phyloP scores from a whole-genome alignment of 2,888 invertebrate genomes.

The Lycia hirtaria region DNA sequence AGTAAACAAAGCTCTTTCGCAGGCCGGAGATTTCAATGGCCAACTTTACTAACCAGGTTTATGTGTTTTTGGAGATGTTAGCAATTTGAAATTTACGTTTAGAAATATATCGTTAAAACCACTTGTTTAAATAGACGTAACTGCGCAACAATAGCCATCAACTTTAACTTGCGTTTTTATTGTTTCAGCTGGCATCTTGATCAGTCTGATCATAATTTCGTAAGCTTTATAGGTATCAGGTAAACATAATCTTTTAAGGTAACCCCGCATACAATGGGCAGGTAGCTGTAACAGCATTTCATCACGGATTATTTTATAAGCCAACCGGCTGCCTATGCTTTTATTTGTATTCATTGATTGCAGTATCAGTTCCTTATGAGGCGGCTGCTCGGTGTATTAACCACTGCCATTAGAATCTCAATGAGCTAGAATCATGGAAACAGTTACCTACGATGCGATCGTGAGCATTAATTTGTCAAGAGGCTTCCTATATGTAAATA shows the following conservation, averaged over 20 bases:
- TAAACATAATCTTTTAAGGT: neutral
- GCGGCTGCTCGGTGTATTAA: constrained; percentile 49
- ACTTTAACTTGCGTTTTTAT: constrained; percentile 3
- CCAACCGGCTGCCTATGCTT: constrained; percentile 37
- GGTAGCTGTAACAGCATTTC: constrained; percentile 37
- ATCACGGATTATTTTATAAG: constrained; percentile 25
- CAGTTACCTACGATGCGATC: constrained; percentile 56
- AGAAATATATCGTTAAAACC: constrained; percentile 36
- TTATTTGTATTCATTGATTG: constrained; percentile 59
- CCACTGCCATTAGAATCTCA: constrained; percentile 55
- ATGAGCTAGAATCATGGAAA: constrained; percentile 53
- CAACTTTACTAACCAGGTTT: constrained; percentile 49
- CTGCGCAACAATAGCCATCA: constrained; percentile 4
- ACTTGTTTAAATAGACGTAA: constrained; percentile 66
- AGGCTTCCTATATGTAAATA: constrained; percentile 33
- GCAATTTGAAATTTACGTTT: constrained; percentile 34
- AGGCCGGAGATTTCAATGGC: constrained; percentile 57
- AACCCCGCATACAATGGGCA: neutral
- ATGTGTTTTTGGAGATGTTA: constrained; percentile 47
- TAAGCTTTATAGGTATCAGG: neutral
- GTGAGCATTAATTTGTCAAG: constrained; percentile 40
- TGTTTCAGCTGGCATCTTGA: constrained; percentile 5
- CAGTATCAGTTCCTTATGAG: constrained; percentile 63
- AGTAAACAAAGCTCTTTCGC: constrained; percentile 65
- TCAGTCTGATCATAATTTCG: constrained; percentile 3